Conservation (phyloP, 2,888 invertebrate genomes). For the Agonopterix subpropinquella region DNA sequence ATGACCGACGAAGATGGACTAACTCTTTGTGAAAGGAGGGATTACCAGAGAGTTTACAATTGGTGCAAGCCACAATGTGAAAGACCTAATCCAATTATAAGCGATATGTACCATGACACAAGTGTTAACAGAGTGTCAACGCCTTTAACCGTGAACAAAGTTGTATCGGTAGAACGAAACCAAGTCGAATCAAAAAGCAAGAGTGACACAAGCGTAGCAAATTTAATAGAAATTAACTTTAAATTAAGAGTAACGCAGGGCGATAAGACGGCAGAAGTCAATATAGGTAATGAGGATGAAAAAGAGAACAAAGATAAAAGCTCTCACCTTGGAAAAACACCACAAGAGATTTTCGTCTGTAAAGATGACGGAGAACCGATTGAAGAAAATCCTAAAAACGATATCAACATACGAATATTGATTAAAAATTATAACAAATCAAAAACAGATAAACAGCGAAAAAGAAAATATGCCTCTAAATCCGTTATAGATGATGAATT, state of each 20-base stretch:
- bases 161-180: slow-evolving; percentile 15
- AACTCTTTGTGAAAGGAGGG: slow-evolving; percentile 45
- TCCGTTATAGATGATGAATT: slow-evolving; percentile 23
- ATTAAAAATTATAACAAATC: slow-evolving; percentile 39
- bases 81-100: slow-evolving; percentile 16
- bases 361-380: slow-evolving; percentile 21
- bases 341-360: slow-evolving; percentile 33
- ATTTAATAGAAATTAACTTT: slow-evolving; percentile 52
- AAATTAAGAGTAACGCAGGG: slow-evolving; percentile 43
- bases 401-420: slow-evolving; percentile 48
- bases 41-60: slow-evolving; percentile 23
- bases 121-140: slow-evolving; percentile 29
- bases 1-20: slow-evolving; percentile 44
- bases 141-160: slow-evolving; percentile 19
- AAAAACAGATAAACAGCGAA: slow-evolving; percentile 14
- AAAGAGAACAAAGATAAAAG: slow-evolving; percentile 1
- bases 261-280: slow-evolving; percentile 38
- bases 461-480: neutral
- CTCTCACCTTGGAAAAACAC: slow-evolving; percentile 11
- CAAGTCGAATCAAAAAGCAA: slow-evolving; percentile 17
- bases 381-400: slow-evolving; percentile 36
- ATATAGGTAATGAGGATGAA: slow-evolving; percentile 27
- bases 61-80: neutral
- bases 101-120: slow-evolving; percentile 35
- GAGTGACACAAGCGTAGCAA: slow-evolving; percentile 34